Percentiles rank a stretch among this genome's conserved stretches.
Conservation (phyloP, 2,888 invertebrate genomes). For the Halictus quadricinctus region DNA sequence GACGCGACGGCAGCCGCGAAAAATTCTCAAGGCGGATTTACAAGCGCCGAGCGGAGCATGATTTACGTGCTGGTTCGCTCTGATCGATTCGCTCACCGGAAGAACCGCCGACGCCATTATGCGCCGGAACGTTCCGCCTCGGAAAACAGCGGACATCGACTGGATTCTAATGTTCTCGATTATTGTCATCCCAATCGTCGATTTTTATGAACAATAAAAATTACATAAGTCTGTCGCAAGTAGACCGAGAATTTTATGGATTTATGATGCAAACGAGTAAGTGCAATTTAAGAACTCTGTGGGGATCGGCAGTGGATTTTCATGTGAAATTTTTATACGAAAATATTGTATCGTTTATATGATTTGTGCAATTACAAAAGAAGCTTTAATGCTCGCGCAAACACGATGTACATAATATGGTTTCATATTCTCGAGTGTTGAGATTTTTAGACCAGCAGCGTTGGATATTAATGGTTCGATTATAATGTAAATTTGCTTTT, state of each 20-base stretch:
- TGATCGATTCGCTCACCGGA: slow-evolving; percentile 41
- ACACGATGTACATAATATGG: background rate
- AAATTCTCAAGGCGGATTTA: slow-evolving; percentile 59
- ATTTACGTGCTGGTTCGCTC: slow-evolving; percentile 55
- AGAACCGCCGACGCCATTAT: slow-evolving; percentile 7
- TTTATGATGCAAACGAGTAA: background rate
- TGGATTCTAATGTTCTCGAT: background rate
- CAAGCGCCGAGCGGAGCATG: slow-evolving; percentile 44
- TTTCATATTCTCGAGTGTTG: background rate
- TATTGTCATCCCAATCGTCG: background rate
- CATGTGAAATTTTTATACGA: background rate
- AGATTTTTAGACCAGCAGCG: background rate
- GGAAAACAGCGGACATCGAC: background rate
- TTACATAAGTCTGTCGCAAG: background rate
- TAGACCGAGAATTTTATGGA: background rate
- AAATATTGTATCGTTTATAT: no score
- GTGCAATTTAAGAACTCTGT: background rate
- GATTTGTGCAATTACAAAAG: no score
- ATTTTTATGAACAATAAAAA: background rate
- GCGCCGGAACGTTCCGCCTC: background rate
- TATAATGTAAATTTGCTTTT: background rate
- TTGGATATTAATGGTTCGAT: background rate
- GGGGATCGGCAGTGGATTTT: background rate
- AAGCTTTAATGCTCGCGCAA: no score
- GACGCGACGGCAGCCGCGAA: slow-evolving; percentile 30